Percentiles rank a stretch among this genome's conserved stretches.
phyloP scores from a whole-genome alignment of 1,140 invertebrate genomes.

The Metaphire vulgaris region DNA sequence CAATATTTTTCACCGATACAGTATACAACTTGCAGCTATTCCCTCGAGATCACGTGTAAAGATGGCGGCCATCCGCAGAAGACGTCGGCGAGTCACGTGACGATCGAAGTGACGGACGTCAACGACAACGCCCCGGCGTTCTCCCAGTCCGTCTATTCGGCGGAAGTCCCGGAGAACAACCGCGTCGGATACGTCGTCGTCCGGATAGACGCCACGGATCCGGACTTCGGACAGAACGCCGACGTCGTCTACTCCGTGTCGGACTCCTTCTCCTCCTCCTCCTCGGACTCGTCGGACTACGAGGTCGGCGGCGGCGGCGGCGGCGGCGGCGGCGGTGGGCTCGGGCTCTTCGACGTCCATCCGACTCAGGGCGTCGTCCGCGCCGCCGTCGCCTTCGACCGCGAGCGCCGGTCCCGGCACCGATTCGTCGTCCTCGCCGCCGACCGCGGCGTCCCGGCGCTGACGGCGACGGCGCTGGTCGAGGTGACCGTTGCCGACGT shows the following conservation, averaged over 20 bases:
- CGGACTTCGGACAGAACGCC: slow-evolving; percentile 4
- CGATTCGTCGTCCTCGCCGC: background rate
- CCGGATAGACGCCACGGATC: slow-evolving; percentile 3
- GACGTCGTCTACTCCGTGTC: background rate
- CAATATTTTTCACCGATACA: too few species aligned
- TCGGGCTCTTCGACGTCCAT: background rate
- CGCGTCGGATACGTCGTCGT: slow-evolving; percentile 7
- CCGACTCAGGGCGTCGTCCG: background rate
- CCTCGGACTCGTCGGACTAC: background rate
- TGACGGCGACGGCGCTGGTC: background rate
- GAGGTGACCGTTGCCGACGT: background rate
- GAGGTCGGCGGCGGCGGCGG: too few species aligned
- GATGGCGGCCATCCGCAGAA: background rate
- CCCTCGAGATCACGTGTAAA: background rate
- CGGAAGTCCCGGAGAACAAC: slow-evolving; percentile 11
- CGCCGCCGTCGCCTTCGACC: background rate
- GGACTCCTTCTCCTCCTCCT: background rate
- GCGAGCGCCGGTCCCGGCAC: background rate
- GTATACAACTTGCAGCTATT: background rate
- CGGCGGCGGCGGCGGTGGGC: too few species aligned
- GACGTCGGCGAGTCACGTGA: background rate
- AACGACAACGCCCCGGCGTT: slow-evolving; percentile 15
- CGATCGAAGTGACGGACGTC: background rate
- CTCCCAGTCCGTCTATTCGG: background rate
- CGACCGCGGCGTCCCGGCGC: background rate